These are phyloP conservation scores for Leptodirus hochenwartii DNA, from an alignment of 2,888 invertebrate genomes.

Conservation along the genomic window DNA sequence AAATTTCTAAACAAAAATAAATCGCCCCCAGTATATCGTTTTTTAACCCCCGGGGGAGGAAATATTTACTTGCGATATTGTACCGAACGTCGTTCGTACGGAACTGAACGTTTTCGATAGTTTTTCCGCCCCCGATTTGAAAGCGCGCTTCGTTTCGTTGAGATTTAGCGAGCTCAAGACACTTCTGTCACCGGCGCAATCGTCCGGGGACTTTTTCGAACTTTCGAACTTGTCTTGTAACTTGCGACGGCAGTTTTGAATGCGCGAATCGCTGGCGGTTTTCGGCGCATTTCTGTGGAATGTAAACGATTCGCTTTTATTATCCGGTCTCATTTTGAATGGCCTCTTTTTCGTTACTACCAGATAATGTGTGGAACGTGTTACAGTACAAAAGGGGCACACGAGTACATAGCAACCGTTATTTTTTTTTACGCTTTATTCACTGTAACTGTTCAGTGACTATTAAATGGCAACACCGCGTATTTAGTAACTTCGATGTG, in stretches of 20 bases:
- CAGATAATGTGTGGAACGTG: too few species aligned
- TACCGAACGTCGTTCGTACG: conserved; percentile 45
- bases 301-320: conserved; percentile 18
- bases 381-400: too few species aligned
- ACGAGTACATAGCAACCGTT: too few species aligned
- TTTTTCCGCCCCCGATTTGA: conserved; percentile 48
- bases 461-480: too few species aligned
- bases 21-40: neutral
- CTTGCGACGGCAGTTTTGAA: conserved; percentile 21
- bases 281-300: conserved; percentile 18
- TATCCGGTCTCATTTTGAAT: conserved; percentile 14
- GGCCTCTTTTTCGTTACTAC: too few species aligned
- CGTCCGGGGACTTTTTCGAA: conserved; percentile 11
- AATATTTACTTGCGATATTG: conserved; percentile 40
- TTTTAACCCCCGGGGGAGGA: neutral
- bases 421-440: too few species aligned
- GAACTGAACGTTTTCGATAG: conserved; percentile 45
- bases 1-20: conserved; percentile 27
- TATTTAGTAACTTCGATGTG: too few species aligned
- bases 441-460: too few species aligned
- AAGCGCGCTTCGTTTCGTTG: conserved; percentile 36
- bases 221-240: conserved; percentile 22
- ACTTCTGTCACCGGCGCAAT: conserved; percentile 8
- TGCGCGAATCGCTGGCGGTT: conserved; percentile 16
- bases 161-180: neutral